Evolutionary conservation across 2,797 vertebrate genomes (phyloP), one percentile per base, ranked within the genome.

Genomic region (Graptemys geographica): DNA sequence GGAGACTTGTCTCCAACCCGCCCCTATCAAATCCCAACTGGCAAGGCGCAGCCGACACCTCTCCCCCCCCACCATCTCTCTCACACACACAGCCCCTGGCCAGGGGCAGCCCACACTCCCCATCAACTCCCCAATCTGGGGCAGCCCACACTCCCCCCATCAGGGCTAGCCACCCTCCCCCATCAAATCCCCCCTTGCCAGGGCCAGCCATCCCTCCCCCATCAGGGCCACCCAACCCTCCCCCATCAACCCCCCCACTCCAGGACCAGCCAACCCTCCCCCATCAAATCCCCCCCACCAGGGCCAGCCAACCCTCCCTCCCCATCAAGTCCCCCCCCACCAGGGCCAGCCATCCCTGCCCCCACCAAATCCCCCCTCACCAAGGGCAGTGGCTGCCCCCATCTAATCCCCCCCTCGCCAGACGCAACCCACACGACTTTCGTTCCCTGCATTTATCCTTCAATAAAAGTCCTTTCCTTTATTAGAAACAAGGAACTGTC

Each of bases 1-100:
- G 97, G 95, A 97, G 96, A 96, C 94, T 96, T 92, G 92, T 97
- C 95, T 97, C 95, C 96, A 92, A 91, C 96, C 96, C 96, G 92
- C 95, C 97, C 93, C 94, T 93, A 96, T 90, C 96, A 95, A 95
- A 96, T 95, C 95, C 95, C 96, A 93, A 95, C 92, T 44, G 95
- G 92, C 94, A 87, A 95, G 90, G 94, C 96, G 79, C 93, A 95
- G 96, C 93, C 92, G 85, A 88, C 95, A 83, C 97, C 96, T 86
- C 94, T 95, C 81, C 94, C 93, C 93, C 94, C 84, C 74, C 85
- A 84, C 83, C 47, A 44, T 41, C 69, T 91, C 88, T 49, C 6
- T 23, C 84, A 88, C 59, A 44, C 59, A 44, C 92, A 57, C 11
- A 41, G 65, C n/a, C n/a, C 65, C n/a, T 23, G 16, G 19, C n/a